A percentile compares a stretch with the other conserved stretches of the same genome.
These are phyloP conservation scores for Istiophorus platypterus DNA, from an alignment of 2,113 vertebrate species.

Conservation along the genomic window DNA sequence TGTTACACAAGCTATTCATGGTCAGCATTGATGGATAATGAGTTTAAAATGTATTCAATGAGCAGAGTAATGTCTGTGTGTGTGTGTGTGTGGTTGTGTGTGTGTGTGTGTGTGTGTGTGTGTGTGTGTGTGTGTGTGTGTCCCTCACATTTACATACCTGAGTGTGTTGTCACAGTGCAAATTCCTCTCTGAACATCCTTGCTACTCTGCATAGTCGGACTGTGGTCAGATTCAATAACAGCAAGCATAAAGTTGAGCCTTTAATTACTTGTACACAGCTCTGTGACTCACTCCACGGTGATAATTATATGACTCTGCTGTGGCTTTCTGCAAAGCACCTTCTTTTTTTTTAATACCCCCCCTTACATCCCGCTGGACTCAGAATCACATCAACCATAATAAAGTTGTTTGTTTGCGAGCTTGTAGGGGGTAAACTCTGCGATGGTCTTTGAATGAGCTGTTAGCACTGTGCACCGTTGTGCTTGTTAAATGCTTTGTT, in stretches of 20 bases:
- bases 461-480: conserved; percentile 65
- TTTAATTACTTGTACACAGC: conserved; percentile 73
- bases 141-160: conserved; percentile 38
- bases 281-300: conserved; percentile 26
- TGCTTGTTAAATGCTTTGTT: conserved; percentile 79
- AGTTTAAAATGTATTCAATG: conserved; percentile 43
- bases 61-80: conserved; percentile 11
- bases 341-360: conserved; percentile 13
- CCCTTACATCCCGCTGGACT: conserved; percentile 49
- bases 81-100: too few species aligned
- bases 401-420: conserved; percentile 66
- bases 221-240: conserved; percentile 27
- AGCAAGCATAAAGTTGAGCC: conserved; percentile 51
- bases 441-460: conserved; percentile 68
- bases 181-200: conserved; percentile 27
- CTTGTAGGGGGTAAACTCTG: conserved; percentile 59
- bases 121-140: conserved; percentile 1
- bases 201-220: neutral
- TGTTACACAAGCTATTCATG: conserved; percentile 44
- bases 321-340: conserved; percentile 25
- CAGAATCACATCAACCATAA: conserved; percentile 47
- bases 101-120: too few species aligned
- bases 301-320: conserved; percentile 33
- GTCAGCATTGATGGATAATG: conserved; percentile 47
- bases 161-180: conserved; percentile 7